Percentiles rank a stretch among this genome's conserved stretches.
Conservation (phyloP, 2,113 vertebrate genomes). For the Oryzias curvinotus region DNA sequence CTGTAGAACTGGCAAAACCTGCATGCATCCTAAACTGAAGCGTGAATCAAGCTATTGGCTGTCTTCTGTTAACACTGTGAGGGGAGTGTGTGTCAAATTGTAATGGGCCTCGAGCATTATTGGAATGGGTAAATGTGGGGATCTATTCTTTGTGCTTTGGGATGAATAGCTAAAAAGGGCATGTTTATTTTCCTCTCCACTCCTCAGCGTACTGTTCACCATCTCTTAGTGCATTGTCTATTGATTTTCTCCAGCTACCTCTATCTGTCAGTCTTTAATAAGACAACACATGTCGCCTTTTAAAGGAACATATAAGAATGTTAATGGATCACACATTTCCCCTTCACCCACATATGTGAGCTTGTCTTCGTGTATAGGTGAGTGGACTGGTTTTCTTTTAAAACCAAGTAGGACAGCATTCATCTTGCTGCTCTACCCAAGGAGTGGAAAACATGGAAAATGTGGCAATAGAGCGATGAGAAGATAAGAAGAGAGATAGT, state of each 20-base stretch:
- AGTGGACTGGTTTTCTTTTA: slow-evolving; percentile 50
- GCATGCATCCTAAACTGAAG: slow-evolving; percentile 7
- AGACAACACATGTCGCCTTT: slow-evolving; percentile 69
- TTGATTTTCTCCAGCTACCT: slow-evolving; percentile 64
- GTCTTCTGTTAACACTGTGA: slow-evolving; percentile 53
- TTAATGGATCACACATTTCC: slow-evolving; percentile 56
- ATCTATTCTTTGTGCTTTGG: slow-evolving; percentile 52
- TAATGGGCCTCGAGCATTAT: slow-evolving; percentile 61
- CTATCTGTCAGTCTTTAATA: slow-evolving; percentile 75
- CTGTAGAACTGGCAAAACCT: slow-evolving; percentile 9
- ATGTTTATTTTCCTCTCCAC: slow-evolving; percentile 61
- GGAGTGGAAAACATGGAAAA: slow-evolving; percentile 38
- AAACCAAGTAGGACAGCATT: slow-evolving; percentile 46
- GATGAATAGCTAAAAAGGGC: slow-evolving; percentile 65
- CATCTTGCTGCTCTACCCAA: slow-evolving; percentile 57
- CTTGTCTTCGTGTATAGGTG: slow-evolving; percentile 18
- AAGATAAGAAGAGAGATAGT: slow-evolving; percentile 41
- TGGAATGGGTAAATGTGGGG: slow-evolving; percentile 64
- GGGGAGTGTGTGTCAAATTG: slow-evolving; percentile 72
- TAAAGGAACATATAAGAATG: slow-evolving; percentile 72
- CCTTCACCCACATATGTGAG: not conserved
- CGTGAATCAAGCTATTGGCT: slow-evolving; percentile 52
- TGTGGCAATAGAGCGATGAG: slow-evolving; percentile 43
- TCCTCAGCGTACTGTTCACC: slow-evolving; percentile 48
- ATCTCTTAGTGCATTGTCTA: slow-evolving; percentile 60